Evolutionary conservation across 2,797 vertebrate species (phyloP).

Genomic region (Melanotaenia trifasciata): DNA sequence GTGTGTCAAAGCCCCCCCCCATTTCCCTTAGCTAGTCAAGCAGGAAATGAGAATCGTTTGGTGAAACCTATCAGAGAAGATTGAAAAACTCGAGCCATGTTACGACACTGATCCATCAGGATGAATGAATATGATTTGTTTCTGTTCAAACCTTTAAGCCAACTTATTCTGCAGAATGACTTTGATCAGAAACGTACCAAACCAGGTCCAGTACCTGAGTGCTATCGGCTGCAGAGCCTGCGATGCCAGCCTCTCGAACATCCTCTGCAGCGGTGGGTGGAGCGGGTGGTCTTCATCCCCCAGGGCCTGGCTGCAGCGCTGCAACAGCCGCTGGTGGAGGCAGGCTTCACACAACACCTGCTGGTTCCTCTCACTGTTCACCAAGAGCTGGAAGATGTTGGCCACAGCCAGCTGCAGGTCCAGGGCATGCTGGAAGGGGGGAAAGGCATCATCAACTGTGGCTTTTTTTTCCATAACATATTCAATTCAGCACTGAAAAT

Average conservation of each 20-base stretch:
- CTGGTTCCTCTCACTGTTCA: constrained; percentile 96
- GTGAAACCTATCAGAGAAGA: constrained; percentile 25
- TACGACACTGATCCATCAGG: too few relatives aligned
- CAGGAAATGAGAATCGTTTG: constrained; percentile 69
- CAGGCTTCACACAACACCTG: constrained; percentile 95
- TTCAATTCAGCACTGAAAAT: too few relatives aligned
- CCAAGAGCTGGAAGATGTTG: constrained; percentile 93
- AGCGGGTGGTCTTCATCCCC: constrained; percentile 95
- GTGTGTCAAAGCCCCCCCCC: constrained; percentile 34
- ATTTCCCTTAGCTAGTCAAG: constrained; percentile 56
- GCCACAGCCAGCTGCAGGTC: constrained; percentile 96
- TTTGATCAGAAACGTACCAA: too few relatives aligned
- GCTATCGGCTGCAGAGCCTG: constrained; percentile 96
- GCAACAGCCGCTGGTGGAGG: constrained; percentile 93
- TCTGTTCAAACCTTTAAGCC: too few relatives aligned
- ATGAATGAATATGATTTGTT: too few relatives aligned
- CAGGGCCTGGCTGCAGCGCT: constrained; percentile 93
- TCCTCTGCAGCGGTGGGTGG: constrained; percentile 95
- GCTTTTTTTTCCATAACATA: too few relatives aligned
- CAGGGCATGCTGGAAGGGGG: constrained; percentile 87
- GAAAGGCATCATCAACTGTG: too few relatives aligned
- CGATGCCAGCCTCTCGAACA: constrained; percentile 97
- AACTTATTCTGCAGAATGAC: too few relatives aligned
- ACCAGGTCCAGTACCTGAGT: constrained; percentile 85
- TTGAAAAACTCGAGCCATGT: background rate